phyloP scores from a whole-genome alignment of 2,113 vertebrate species.

The Dromiciops gliroides region DNA sequence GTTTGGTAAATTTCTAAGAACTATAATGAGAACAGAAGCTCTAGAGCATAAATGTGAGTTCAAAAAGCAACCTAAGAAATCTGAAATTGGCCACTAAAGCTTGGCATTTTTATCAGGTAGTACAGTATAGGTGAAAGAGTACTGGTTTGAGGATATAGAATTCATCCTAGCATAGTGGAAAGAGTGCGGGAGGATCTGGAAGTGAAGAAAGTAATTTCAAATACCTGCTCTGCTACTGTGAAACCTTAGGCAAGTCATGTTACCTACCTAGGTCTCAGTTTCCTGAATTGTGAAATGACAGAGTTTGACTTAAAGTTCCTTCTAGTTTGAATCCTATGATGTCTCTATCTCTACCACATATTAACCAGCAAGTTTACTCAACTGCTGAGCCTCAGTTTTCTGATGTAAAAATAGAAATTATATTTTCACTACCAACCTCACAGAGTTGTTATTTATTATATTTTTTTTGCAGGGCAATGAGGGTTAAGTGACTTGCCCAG shows the following conservation, averaged over 20 bases:
- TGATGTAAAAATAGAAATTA: background rate
- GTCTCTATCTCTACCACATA: background rate
- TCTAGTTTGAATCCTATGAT: background rate
- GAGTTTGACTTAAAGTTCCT: background rate
- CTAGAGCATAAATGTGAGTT: background rate
- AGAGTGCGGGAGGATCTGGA: background rate
- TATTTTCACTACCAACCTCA: background rate
- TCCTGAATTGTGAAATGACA: background rate
- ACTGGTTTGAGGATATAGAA: background rate
- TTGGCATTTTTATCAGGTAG: background rate
- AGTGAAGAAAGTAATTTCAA: background rate
- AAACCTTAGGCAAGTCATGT: background rate
- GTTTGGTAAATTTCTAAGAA: background rate
- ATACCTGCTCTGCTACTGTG: background rate
- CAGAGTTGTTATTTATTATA: background rate
- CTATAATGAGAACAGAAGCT: background rate
- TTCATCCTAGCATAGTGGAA: background rate
- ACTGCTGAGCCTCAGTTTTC: background rate
- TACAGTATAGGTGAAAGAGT: background rate
- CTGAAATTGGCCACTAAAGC: background rate
- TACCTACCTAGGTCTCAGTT: background rate
- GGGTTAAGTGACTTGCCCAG: too few relatives aligned
- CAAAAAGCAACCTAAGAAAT: background rate
- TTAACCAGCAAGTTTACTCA: background rate
- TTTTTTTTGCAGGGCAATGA: too few relatives aligned